Evolutionary conservation across 2,797 vertebrate genomes (phyloP).

Genomic region (Oreochromis mossambicus): DNA sequence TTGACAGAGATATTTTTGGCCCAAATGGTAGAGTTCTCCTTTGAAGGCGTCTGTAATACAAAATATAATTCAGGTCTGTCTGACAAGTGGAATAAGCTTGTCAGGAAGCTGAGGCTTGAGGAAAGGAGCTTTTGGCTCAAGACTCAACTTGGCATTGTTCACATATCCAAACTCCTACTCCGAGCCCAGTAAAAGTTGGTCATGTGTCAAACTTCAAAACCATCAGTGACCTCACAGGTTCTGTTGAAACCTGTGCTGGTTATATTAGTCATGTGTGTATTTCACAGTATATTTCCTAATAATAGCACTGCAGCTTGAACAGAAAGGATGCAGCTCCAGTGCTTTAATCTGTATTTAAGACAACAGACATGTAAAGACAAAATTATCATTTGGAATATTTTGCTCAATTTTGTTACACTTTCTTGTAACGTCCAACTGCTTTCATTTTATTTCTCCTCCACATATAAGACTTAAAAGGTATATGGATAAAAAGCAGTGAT

Average conservation of each 20-base stretch:
- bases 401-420: background rate
- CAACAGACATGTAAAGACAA: background rate
- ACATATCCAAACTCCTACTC: constrained; percentile 19
- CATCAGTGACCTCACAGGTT: background rate
- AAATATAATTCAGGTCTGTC: constrained; percentile 55
- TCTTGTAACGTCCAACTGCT: background rate
- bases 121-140: constrained; percentile 36
- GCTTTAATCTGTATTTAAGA: background rate
- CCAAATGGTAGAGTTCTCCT: constrained; percentile 30
- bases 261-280: background rate
- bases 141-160: constrained; percentile 29
- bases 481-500: background rate
- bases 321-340: background rate
- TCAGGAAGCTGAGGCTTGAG: constrained; percentile 26
- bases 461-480: background rate
- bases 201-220: constrained; percentile 1
- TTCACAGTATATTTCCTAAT: background rate
- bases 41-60: constrained; percentile 46
- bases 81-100: constrained; percentile 52
- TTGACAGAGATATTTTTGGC: constrained; percentile 60
- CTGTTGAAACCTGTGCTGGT: background rate
- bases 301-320: background rate
- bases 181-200: background rate
- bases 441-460: background rate
- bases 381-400: background rate